Percentiles rank a stretch among this genome's conserved stretches.
Evolutionary conservation across 2,797 vertebrate species (phyloP).

Genomic region (Sternarchorhynchus goeldii): DNA sequence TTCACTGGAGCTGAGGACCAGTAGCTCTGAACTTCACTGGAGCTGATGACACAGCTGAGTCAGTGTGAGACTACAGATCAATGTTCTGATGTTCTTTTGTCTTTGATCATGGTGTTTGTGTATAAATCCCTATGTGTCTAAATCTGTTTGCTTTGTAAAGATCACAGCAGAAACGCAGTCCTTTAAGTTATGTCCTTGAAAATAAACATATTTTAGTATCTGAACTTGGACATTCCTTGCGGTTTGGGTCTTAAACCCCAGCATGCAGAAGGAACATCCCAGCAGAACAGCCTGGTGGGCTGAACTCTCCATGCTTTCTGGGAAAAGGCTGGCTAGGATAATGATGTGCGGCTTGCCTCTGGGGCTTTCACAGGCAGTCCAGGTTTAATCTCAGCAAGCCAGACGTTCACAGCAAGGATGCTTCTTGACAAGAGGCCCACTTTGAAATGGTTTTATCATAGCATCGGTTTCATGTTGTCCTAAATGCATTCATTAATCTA

Average conservation of each 20-base stretch:
- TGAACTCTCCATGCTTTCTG: constrained; percentile 15
- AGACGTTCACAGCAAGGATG: constrained; percentile 22
- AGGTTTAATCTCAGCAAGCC: constrained; percentile 48
- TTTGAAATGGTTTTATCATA: not conserved
- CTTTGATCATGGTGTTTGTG: constrained; percentile 60
- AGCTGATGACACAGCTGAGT: constrained; percentile 38
- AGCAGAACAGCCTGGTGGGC: not conserved
- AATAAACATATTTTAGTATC: not conserved
- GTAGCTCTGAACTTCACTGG: constrained; percentile 57
- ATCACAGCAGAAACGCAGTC: constrained; percentile 65
- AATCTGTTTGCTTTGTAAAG: constrained; percentile 71
- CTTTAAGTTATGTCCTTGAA: constrained; percentile 39
- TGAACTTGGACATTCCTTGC: not conserved
- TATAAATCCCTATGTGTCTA: constrained; percentile 66
- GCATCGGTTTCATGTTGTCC: not conserved
- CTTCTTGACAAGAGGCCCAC: not conserved
- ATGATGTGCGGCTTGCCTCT: constrained; percentile 38
- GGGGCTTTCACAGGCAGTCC: constrained; percentile 11
- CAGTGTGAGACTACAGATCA: constrained; percentile 51
- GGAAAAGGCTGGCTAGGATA: constrained; percentile 26
- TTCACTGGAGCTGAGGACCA: constrained; percentile 47
- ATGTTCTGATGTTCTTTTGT: constrained; percentile 49
- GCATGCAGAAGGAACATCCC: not conserved
- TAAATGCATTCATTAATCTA: not conserved
- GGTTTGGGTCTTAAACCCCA: not conserved